phyloP scores from a whole-genome alignment of 2,888 invertebrate species.

The Epinotia ramella region DNA sequence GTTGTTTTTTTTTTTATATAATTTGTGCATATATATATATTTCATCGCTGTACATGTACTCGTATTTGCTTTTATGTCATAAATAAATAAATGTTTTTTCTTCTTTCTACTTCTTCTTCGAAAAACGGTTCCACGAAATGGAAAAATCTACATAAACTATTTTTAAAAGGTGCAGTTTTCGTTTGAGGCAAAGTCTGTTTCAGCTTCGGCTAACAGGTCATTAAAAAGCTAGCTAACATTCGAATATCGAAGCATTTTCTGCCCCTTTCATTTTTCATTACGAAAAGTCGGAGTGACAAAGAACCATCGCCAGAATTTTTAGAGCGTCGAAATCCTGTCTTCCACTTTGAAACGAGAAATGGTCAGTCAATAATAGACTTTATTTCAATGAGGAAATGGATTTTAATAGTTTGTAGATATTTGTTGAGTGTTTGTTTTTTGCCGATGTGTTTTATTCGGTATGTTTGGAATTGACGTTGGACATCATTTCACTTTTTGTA shows the following conservation, averaged over 20 bases:
- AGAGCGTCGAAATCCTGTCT: not conserved
- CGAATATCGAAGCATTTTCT: slow-evolving; percentile 25
- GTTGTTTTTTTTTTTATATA: no score
- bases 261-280: slow-evolving; percentile 3
- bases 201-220: slow-evolving; percentile 24
- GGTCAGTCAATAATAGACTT: not conserved
- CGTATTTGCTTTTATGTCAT: no score
- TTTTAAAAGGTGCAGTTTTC: slow-evolving; percentile 15
- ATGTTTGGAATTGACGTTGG: not conserved
- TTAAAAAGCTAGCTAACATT: slow-evolving; percentile 8
- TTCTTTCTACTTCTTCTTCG: no score
- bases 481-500: not conserved
- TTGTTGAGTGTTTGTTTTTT: not conserved
- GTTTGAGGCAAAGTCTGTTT: slow-evolving; percentile 17
- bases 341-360: not conserved
- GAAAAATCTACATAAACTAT: slow-evolving; percentile 16
- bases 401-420: not conserved
- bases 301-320: not conserved
- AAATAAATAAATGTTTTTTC: no score
- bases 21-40: no score
- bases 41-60: no score
- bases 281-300: not conserved
- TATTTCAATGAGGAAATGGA: not conserved
- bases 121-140: not conserved
- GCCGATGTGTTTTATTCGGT: not conserved